Percentiles rank a stretch among this genome's conserved stretches.
phyloP scores from a whole-genome alignment of 2,797 vertebrate species.

The Muscicapa striata region DNA sequence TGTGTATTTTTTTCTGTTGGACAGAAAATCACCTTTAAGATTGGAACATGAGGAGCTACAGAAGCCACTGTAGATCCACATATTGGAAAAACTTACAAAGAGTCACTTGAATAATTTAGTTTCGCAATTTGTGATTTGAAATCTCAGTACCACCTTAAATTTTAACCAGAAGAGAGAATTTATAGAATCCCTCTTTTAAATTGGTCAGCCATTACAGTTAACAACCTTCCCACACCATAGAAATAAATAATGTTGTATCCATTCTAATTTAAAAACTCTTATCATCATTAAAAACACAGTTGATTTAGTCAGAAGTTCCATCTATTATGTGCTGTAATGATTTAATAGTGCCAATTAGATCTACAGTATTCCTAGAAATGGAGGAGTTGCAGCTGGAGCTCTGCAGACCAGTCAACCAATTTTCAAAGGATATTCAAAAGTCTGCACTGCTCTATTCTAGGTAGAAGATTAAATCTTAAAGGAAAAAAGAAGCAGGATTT shows the following conservation, averaged over 20 bases:
- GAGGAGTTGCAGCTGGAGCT: conserved; percentile 58
- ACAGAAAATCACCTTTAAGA: not conserved
- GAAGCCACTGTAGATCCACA: not conserved
- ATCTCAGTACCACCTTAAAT: conserved; percentile 24
- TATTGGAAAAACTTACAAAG: not conserved
- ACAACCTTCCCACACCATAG: conserved; percentile 22
- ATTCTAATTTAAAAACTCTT: conserved; percentile 60
- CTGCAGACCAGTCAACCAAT: conserved; percentile 26
- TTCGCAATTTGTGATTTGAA: not conserved
- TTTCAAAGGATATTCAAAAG: conserved; percentile 43
- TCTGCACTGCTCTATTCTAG: not conserved
- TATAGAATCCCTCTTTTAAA: conserved; percentile 23
- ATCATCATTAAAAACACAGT: conserved; percentile 61
- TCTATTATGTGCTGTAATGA: conserved; percentile 56
- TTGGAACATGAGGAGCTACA: not conserved
- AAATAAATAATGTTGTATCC: conserved; percentile 41
- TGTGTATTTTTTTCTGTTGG: not conserved
- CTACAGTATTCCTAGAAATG: conserved; percentile 58
- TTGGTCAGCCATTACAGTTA: conserved; percentile 24
- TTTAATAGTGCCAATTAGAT: conserved; percentile 64
- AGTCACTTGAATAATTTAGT: not conserved
- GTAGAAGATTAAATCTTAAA: conserved; percentile 22
- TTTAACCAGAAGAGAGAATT: conserved; percentile 4
- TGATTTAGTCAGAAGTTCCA: conserved; percentile 61
- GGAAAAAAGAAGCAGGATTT: conserved; percentile 27